Base-by-base conservation (phyloP, 1,140 invertebrate species). In the Papilio polytes region DNA sequence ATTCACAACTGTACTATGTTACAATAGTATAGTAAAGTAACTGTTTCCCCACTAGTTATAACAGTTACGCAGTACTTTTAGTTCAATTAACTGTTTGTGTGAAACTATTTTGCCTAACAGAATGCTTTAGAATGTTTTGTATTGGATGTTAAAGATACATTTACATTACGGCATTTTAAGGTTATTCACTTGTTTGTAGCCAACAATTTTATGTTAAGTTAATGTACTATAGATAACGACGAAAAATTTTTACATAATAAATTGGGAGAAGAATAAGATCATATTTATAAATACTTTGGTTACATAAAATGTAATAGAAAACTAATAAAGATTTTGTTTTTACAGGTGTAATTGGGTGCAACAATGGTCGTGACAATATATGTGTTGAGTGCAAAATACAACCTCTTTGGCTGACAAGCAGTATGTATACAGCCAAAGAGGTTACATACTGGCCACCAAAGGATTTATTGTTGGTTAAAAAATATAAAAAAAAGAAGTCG, bases 81-180 rank as follows among this genome's bases (percentile, higher is more conserved):
- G 22, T 63, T 12, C 31, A 63, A 63, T 63, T 63, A 63, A 63
- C 59, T 63, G 22, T 26, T 22, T 63, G 59, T 63, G 20, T 63
- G 59, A 63, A 59, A 63, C 22, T 63, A 63, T 7, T 41, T 41
- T 41, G 36, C 36, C 36, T 1, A 41, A 36, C 31, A 36, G 3
- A 51, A 59, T n/a, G 56, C 56, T 59, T 22, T 59, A n/a, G 56
- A 59, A 20, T n/a, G 56, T 18, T n/a, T 59, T 59, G 56, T 59
- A 59, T n/a, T 51, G 48, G 13, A 56, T 56, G 20, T 59, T 7
- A 59, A 59, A 20, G n/a, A 59, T 59, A 59, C 20, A 59, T 59
- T 20, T 59, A 59, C 22, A 9, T 20, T 59, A 59, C 20, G 56
- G n/a, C 22, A 59, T 9, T 10, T 18, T 9, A 59, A 22, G 20